Conservation (phyloP, 1,140 invertebrate species). For the Gryllus bimaculatus region DNA sequence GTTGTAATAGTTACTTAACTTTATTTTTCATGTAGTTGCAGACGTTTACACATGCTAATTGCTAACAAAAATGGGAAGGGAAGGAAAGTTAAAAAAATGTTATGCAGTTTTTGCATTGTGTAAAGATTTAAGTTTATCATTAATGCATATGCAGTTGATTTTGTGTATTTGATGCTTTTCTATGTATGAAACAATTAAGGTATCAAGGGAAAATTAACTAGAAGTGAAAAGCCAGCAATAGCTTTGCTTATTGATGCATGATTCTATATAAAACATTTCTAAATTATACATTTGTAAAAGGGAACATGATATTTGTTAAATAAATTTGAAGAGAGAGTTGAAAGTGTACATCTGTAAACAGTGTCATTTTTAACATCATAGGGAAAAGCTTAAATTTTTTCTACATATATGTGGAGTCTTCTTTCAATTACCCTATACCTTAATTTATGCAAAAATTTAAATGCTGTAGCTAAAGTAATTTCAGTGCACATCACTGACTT, state of each 20-base stretch:
- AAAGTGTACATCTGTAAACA: background rate
- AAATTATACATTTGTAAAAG: background rate
- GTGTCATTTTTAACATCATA: background rate
- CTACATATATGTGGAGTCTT: background rate
- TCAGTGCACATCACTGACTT: constrained; percentile 1
- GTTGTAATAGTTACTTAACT: constrained; percentile 15
- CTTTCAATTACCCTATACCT: background rate
- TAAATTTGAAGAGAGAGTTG: background rate
- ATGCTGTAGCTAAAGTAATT: background rate
- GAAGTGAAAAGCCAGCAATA: background rate
- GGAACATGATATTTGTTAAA: background rate
- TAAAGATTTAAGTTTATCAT: constrained; percentile 1
- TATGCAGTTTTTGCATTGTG: background rate
- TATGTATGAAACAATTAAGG: constrained; percentile 5
- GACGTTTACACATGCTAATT: constrained; percentile 14
- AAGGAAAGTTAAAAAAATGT: constrained; percentile 14
- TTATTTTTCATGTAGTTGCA: constrained; percentile 14
- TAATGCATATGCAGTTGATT: background rate
- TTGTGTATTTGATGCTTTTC: constrained; percentile 5
- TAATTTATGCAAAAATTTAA: background rate
- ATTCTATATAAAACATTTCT: background rate
- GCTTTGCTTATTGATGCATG: background rate
- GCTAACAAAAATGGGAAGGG: constrained; percentile 16
- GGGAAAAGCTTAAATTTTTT: background rate
- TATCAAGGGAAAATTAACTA: background rate